phyloP scores from a whole-genome alignment of 2,113 vertebrate genomes.

The Malaclemys terrapin region DNA sequence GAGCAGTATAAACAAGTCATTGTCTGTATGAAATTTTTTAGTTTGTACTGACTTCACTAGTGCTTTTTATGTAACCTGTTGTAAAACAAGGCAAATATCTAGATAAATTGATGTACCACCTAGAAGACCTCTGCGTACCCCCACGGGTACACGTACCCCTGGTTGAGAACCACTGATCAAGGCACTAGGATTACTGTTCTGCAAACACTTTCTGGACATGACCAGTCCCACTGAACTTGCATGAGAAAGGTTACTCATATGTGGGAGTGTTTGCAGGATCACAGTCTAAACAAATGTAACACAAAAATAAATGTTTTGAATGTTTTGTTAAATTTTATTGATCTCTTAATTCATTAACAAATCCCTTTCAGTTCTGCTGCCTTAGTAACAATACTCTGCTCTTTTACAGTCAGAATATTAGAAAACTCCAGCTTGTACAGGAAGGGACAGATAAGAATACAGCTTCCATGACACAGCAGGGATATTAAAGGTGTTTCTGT shows the following conservation, averaged over 20 bases:
- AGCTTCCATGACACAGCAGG: constrained; percentile 19
- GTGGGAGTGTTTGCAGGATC: background rate
- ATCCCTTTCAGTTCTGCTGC: background rate
- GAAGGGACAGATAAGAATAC: background rate
- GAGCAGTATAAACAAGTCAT: too few species aligned
- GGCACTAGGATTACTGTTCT: background rate
- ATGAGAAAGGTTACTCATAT: background rate
- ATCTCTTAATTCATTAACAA: constrained; percentile 6
- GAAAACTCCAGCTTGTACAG: background rate
- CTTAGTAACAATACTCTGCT: background rate
- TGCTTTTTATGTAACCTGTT: too few species aligned
- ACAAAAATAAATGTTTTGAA: background rate
- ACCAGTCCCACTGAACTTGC: background rate
- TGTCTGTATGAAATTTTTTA: too few species aligned
- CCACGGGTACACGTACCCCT: too few species aligned
- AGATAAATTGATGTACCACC: too few species aligned
- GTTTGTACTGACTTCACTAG: too few species aligned
- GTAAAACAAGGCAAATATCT: too few species aligned
- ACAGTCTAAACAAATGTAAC: background rate
- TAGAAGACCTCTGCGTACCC: too few species aligned
- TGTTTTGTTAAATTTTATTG: background rate
- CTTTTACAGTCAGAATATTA: background rate
- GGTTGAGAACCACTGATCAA: background rate
- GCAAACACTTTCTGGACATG: background rate
- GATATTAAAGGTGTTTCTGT: constrained; percentile 26